Conservation (phyloP, 2,888 invertebrate species). For the Meiosimyza platycephala region DNA sequence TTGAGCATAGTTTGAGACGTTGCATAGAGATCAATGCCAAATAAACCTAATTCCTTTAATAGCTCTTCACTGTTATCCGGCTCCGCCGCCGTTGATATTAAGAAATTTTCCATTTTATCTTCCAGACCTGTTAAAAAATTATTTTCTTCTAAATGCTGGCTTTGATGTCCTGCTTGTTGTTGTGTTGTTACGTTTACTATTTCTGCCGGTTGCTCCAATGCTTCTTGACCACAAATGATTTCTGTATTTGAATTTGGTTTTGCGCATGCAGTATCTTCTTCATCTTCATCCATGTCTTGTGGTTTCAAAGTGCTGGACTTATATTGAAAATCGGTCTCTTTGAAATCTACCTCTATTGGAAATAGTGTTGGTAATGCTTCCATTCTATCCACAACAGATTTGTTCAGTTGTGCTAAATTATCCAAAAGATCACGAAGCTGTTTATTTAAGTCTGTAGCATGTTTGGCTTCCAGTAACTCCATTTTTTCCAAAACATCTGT, state of each 20-base stretch:
- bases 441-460: slow-evolving; percentile 93
- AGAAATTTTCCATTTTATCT: slow-evolving; percentile 29
- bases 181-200: slow-evolving; percentile 55
- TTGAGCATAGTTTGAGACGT: slow-evolving; percentile 55
- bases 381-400: slow-evolving; percentile 81
- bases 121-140: slow-evolving; percentile 25
- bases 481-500: slow-evolving; percentile 96
- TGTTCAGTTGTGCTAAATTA: slow-evolving; percentile 78
- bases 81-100: slow-evolving; percentile 8
- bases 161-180: slow-evolving; percentile 30
- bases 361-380: slow-evolving; percentile 82
- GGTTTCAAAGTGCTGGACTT: slow-evolving; percentile 69
- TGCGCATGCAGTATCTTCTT: slow-evolving; percentile 43
- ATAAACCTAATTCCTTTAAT: slow-evolving; percentile 71
- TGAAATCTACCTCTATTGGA: slow-evolving; percentile 95
- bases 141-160: background rate
- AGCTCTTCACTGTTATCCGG: slow-evolving; percentile 56
- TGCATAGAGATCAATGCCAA: slow-evolving; percentile 67
- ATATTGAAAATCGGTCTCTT: slow-evolving; percentile 92
- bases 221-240: slow-evolving; percentile 57
- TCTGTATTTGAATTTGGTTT: slow-evolving; percentile 17
- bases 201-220: slow-evolving; percentile 57
- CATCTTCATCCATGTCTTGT: slow-evolving; percentile 61
- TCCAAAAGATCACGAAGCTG: slow-evolving; percentile 86
- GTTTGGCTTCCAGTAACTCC: slow-evolving; percentile 97